Evolutionary conservation across 2,113 vertebrate species (phyloP).

Genomic region (Callionymus lyra): DNA sequence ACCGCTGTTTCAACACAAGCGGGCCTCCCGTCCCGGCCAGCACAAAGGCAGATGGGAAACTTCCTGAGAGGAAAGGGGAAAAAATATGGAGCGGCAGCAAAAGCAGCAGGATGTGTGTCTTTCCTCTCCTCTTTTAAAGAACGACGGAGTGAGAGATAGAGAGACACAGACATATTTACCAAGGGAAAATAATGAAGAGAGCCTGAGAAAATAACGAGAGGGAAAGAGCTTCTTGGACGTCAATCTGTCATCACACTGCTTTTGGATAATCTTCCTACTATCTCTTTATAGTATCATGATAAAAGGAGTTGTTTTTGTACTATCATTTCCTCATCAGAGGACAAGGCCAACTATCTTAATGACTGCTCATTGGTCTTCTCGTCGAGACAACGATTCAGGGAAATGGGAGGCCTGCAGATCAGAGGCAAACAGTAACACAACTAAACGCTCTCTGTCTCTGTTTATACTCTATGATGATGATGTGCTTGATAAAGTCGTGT

Average conservation of each 20-base stretch:
- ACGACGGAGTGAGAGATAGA: slow-evolving; percentile 48
- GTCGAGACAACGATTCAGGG: slow-evolving; percentile 48
- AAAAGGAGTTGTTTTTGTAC: slow-evolving; percentile 40
- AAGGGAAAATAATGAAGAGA: slow-evolving; percentile 32
- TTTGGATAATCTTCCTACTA: slow-evolving; percentile 38
- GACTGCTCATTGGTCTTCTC: slow-evolving; percentile 35
- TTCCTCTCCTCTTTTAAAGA: slow-evolving; percentile 53
- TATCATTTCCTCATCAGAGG: slow-evolving; percentile 51
- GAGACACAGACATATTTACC: slow-evolving; percentile 38
- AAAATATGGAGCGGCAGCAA: slow-evolving; percentile 47
- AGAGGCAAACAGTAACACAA: slow-evolving; percentile 41
- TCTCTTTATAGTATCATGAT: slow-evolving; percentile 49
- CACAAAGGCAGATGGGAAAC: slow-evolving; percentile 66
- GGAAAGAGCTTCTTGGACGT: background rate
- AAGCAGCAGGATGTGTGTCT: slow-evolving; percentile 64
- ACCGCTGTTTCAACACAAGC: slow-evolving; percentile 61
- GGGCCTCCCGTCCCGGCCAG: slow-evolving; percentile 52
- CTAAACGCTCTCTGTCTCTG: slow-evolving; percentile 49
- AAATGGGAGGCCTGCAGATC: slow-evolving; percentile 46
- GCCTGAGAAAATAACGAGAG: slow-evolving; percentile 32
- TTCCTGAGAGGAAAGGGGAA: slow-evolving; percentile 66
- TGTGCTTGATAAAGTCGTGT: slow-evolving; percentile 48
- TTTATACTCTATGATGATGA: slow-evolving; percentile 55
- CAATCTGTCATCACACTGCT: slow-evolving; percentile 7
- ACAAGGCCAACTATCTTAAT: slow-evolving; percentile 53